Percentiles rank a stretch among this genome's conserved stretches.
Evolutionary conservation across 1,140 invertebrate genomes (phyloP).

Genomic region (Dolichoris vasculosae): DNA sequence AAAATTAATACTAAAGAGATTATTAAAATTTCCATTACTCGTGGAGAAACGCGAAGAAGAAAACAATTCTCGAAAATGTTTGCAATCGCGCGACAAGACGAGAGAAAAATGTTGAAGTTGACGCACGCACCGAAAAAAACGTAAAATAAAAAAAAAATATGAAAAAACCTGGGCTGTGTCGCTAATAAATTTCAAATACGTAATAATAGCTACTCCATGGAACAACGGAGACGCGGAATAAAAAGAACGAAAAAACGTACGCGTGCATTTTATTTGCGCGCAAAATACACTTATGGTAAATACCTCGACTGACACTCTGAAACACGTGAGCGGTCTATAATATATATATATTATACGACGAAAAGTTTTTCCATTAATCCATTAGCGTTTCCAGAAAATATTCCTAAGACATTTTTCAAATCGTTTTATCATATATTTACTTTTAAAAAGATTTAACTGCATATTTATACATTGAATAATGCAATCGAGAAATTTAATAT

Average conservation of each 20-base stretch:
- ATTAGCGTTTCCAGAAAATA: neutral
- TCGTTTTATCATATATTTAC: too few relatives aligned
- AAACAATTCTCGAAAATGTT: conserved; percentile 24
- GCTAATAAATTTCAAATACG: conserved; percentile 43
- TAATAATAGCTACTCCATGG: conserved; percentile 19
- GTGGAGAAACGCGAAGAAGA: neutral
- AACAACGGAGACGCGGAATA: neutral
- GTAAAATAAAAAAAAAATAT: conserved; percentile 18
- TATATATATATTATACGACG: neutral
- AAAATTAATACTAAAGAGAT: neutral
- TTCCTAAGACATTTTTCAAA: too few relatives aligned
- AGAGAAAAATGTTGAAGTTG: neutral
- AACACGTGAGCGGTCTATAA: neutral
- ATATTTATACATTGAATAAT: too few relatives aligned
- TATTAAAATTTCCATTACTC: neutral
- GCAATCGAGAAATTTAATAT: too few relatives aligned
- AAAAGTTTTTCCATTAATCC: neutral
- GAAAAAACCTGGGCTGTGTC: neutral
- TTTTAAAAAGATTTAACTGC: too few relatives aligned
- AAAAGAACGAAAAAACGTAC: neutral
- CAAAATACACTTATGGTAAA: conserved; percentile 33
- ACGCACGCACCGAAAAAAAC: neutral
- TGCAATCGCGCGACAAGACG: neutral
- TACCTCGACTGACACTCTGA: neutral
- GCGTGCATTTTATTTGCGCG: conserved; percentile 31